Percentiles rank a stretch among this genome's conserved stretches.
phyloP scores from a whole-genome alignment of 2,113 vertebrate species.

The Talpa occidentalis region DNA sequence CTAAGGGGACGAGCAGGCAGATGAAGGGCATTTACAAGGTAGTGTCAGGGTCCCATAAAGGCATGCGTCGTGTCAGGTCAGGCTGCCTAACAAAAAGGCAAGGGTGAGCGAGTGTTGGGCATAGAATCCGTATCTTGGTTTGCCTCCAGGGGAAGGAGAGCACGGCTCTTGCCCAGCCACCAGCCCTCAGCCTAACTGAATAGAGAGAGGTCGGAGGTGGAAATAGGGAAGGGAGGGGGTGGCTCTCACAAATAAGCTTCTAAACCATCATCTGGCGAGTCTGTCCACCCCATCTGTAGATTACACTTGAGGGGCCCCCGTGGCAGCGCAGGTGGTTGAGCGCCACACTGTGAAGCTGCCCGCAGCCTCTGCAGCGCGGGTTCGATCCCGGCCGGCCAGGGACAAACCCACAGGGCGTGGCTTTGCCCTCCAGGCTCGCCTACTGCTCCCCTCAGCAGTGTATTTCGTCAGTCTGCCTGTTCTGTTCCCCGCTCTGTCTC shows the following conservation, averaged over 20 bases:
- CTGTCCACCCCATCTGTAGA: not conserved
- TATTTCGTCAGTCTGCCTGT: too few species aligned
- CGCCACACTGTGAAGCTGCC: too few species aligned
- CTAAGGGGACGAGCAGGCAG: not conserved
- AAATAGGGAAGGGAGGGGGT: not conserved
- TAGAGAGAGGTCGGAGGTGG: rapidly evolving
- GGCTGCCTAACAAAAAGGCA: not conserved
- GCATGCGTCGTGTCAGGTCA: not conserved
- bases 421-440: too few species aligned
- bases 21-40: not conserved
- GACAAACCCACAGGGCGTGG: too few species aligned
- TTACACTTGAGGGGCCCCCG: too few species aligned
- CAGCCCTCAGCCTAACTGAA: not conserved
- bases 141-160: not conserved
- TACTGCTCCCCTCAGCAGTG: too few species aligned
- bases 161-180: not conserved
- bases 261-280: not conserved
- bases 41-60: not conserved
- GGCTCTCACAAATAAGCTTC: not conserved
- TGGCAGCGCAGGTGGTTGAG: too few species aligned
- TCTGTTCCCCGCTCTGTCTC: too few species aligned
- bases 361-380: too few species aligned
- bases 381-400: too few species aligned
- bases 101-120: not conserved
- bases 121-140: not conserved